These are phyloP conservation scores for Scomber japonicus DNA, from an alignment of 2,113 vertebrate genomes.

Conservation along the genomic window DNA sequence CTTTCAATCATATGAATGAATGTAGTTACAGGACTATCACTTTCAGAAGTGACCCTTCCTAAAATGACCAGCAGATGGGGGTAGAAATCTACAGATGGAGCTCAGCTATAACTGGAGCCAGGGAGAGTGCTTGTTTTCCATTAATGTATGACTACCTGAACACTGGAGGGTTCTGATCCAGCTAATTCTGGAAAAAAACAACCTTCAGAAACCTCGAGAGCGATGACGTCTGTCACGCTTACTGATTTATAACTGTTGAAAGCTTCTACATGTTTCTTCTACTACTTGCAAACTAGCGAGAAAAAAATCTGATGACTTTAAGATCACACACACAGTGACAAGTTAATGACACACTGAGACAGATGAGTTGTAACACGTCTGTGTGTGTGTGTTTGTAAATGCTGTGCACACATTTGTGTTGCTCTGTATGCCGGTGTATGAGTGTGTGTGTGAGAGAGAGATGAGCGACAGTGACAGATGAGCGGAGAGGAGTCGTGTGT, in stretches of 20 bases:
- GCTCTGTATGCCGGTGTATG: conserved; percentile 10
- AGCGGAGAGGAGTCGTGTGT: conserved; percentile 59
- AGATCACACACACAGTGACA: conserved; percentile 44
- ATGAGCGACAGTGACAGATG: conserved; percentile 79
- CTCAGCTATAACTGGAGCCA: background rate
- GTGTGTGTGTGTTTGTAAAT: conserved; percentile 22
- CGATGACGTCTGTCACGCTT: background rate
- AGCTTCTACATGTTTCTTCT: background rate
- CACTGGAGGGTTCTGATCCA: background rate
- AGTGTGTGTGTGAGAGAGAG: conserved; percentile 31
- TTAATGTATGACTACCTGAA: background rate
- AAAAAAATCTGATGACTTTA: conserved; percentile 36
- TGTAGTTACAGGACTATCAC: background rate
- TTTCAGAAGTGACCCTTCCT: background rate
- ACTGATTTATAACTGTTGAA: background rate
- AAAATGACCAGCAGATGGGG: conserved; percentile 77
- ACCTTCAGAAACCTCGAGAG: background rate
- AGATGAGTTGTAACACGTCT: conserved; percentile 47
- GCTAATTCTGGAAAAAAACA: background rate
- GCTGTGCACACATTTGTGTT: conserved; percentile 22
- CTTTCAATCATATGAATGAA: background rate
- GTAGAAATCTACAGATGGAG: conserved; percentile 65
- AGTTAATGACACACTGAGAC: conserved; percentile 65
- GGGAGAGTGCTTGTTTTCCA: background rate
- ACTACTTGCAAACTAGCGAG: background rate